Evolutionary conservation across 2,888 invertebrate genomes (phyloP).

Genomic region (Petrolisthes cinctipes): DNA sequence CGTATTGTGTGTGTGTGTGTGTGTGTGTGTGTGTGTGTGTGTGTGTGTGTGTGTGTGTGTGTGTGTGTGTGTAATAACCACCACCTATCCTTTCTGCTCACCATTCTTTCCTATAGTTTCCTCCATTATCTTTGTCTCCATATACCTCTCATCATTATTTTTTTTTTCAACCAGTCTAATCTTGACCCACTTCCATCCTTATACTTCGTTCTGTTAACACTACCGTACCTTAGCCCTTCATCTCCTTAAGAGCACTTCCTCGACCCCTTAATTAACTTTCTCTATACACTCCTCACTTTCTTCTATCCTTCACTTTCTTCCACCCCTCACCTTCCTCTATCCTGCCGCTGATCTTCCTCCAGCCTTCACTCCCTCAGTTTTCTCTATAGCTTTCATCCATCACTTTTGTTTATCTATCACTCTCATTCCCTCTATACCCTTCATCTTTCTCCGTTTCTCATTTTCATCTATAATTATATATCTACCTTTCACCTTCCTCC

Average conservation of each 20-base stretch:
- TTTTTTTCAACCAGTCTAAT: not conserved
- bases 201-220: no score
- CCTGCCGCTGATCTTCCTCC: no score
- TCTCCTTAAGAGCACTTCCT: no score
- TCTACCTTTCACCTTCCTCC: not conserved
- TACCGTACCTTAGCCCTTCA: no score
- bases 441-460: not conserved
- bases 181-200: no score
- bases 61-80: no score
- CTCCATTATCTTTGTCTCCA: not conserved
- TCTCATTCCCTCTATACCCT: not conserved
- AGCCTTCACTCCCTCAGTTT: no score
- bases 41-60: no score
- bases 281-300: not conserved
- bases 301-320: not conserved
- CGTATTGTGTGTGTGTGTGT: no score
- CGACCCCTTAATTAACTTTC: no score
- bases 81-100: not conserved
- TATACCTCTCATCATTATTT: not conserved
- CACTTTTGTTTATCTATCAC: not conserved
- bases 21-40: no score
- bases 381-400: no score
- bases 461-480: not conserved
- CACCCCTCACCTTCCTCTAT: not conserved
- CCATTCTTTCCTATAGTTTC: not conserved